Evolutionary conservation across 1,140 invertebrate genomes (phyloP).

Genomic region (Drosophila littoralis): DNA sequence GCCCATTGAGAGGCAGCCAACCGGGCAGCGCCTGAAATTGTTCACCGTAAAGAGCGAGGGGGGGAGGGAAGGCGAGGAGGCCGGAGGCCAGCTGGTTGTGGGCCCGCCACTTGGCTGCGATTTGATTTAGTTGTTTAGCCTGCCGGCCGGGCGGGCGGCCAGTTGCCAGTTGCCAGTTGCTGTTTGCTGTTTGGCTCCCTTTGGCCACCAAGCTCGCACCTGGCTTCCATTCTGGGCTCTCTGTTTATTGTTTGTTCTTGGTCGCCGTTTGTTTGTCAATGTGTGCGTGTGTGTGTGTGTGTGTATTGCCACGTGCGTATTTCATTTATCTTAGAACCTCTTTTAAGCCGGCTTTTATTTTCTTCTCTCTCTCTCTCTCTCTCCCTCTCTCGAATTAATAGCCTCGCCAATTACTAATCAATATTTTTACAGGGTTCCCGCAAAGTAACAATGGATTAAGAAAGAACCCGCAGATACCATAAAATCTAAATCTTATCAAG

Average conservation of each 20-base stretch:
- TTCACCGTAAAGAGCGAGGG: constrained; percentile 13
- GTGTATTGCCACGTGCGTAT: constrained; percentile 51
- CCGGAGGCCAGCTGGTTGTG: constrained; percentile 34
- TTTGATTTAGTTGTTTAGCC: constrained; percentile 79
- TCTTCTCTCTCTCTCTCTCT: constrained; percentile 19
- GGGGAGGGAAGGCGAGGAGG: no score
- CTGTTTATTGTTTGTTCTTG: constrained; percentile 52
- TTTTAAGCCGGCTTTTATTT: constrained; percentile 49
- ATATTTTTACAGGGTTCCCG: constrained; percentile 55
- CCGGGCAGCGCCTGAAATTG: constrained; percentile 48
- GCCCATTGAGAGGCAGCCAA: constrained; percentile 76
- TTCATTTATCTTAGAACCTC: constrained; percentile 39
- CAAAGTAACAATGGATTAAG: constrained; percentile 44
- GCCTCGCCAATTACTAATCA: constrained; percentile 59
- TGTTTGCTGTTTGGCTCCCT: constrained; percentile 16
- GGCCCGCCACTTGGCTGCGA: constrained; percentile 69
- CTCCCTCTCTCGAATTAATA: constrained; percentile 32
- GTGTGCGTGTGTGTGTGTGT: constrained; percentile 17
- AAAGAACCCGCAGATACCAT: constrained; percentile 2
- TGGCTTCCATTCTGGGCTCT: constrained; percentile 39
- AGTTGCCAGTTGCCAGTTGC: constrained; percentile 6
- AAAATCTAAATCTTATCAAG: background rate
- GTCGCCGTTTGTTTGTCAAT: constrained; percentile 32
- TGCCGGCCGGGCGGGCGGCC: constrained; percentile 14
- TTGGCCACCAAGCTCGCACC: constrained; percentile 35